Evolutionary conservation across 1,140 invertebrate species (phyloP).

Genomic region (Drosophila ficusphila): DNA sequence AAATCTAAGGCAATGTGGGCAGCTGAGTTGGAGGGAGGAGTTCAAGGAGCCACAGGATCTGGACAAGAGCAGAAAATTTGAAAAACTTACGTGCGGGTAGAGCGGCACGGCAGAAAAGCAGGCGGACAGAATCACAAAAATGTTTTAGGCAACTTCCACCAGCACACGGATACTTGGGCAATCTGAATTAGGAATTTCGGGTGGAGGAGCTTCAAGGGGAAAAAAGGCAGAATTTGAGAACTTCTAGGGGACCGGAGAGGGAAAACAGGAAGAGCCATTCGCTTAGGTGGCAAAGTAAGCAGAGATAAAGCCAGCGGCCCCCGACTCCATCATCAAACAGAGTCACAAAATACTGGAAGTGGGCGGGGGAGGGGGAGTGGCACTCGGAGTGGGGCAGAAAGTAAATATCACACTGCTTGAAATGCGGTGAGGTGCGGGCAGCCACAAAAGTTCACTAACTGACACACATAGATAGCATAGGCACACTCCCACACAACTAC

Average conservation of each 20-base stretch:
- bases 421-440: not conserved
- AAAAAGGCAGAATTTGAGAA: not conserved
- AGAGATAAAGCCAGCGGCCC: constrained; percentile 25
- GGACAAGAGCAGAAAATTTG: constrained; percentile 33
- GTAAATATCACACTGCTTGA: constrained; percentile 35
- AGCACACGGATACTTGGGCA: constrained; percentile 38
- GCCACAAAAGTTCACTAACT: constrained; percentile 49
- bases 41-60: constrained; percentile 11
- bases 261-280: not conserved
- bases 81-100: constrained; percentile 52
- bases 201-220: not conserved
- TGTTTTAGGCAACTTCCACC: constrained; percentile 66
- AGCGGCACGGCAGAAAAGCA: not conserved
- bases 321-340: constrained; percentile 24
- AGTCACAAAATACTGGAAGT: constrained; percentile 1
- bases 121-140: constrained; percentile 42
- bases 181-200: constrained; percentile 27
- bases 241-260: not conserved
- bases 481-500: constrained; percentile 12
- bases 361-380: too few relatives aligned
- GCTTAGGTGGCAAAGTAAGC: constrained; percentile 37
- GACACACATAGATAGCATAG: constrained; percentile 65
- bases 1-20: constrained; percentile 54
- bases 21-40: not conserved
- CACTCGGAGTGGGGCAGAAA: not conserved